Percentiles rank a stretch among this genome's conserved stretches.
phyloP scores from a whole-genome alignment of 2,888 invertebrate genomes.

The Eubasilissa splendida region DNA sequence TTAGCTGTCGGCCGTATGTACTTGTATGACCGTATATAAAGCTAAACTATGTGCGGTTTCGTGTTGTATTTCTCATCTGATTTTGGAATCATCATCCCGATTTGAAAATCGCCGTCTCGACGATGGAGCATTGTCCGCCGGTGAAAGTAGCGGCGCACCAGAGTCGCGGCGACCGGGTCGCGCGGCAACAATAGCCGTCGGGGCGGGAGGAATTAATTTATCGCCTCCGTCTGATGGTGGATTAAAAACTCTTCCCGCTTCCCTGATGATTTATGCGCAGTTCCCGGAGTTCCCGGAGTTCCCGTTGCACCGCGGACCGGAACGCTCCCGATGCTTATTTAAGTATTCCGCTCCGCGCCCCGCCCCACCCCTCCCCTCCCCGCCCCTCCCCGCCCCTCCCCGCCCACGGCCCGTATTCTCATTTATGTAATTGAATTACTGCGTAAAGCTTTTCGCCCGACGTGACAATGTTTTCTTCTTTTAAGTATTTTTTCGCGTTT shows the following conservation, averaged over 20 bases:
- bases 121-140: neutral
- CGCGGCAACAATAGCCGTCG: conserved; percentile 11
- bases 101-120: no score
- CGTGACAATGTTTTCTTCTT: conserved; percentile 30
- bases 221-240: conserved; percentile 51
- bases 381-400: neutral
- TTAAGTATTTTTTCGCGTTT: no score
- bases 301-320: conserved; percentile 35
- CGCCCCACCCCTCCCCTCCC: neutral
- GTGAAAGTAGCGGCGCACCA: neutral
- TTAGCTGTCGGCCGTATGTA: no score
- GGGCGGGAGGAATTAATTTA: conserved; percentile 51
- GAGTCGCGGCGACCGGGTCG: conserved; percentile 6
- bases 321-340: conserved; percentile 33
- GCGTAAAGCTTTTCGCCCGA: conserved; percentile 21
- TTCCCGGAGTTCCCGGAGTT: conserved; percentile 23
- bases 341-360: conserved; percentile 16
- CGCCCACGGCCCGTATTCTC: conserved; percentile 23
- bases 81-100: no score
- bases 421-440: conserved; percentile 36
- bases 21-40: no score
- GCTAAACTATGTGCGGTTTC: no score
- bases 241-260: conserved; percentile 48
- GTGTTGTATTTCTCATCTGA: no score
- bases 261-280: conserved; percentile 39